phyloP scores from a whole-genome alignment of 1,140 invertebrate species.

The Philopotamus ludificatus region DNA sequence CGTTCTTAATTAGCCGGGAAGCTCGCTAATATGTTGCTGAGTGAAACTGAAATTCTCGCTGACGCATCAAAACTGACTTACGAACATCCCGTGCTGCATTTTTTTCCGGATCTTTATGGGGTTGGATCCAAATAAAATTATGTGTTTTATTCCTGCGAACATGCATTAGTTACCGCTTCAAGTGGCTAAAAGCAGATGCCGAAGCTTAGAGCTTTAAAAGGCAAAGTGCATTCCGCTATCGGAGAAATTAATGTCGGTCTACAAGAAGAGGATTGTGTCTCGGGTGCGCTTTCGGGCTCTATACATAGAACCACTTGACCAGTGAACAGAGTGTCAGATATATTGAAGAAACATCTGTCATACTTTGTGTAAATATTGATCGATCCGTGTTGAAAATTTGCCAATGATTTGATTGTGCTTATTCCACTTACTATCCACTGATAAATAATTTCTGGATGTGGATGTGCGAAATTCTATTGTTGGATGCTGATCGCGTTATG shows the following conservation, averaged over 20 bases:
- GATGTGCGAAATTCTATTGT: background rate
- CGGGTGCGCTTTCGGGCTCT: background rate
- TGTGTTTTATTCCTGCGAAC: background rate
- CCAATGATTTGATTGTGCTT: too few relatives aligned
- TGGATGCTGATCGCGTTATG: too few relatives aligned
- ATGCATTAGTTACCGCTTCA: background rate
- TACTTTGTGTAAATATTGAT: background rate
- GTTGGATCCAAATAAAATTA: background rate
- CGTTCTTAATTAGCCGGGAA: too few relatives aligned
- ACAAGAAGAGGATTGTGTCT: background rate
- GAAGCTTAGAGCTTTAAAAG: conserved; percentile 12
- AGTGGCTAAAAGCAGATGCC: conserved; percentile 18
- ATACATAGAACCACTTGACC: background rate
- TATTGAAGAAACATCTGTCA: background rate
- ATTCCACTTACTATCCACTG: too few relatives aligned
- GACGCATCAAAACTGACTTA: background rate
- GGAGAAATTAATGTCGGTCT: background rate
- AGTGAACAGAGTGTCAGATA: background rate
- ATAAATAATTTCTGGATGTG: too few relatives aligned
- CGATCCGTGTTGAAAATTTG: too few relatives aligned
- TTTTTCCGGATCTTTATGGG: background rate
- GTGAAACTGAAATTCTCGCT: background rate
- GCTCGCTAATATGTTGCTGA: background rate
- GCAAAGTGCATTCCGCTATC: conserved; percentile 9
- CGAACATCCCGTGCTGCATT: background rate